Evolutionary conservation across 2,888 invertebrate species (phyloP), one percentile per base, ranked within the genome.

Genomic region (Lasioglossum vierecki): DNA sequence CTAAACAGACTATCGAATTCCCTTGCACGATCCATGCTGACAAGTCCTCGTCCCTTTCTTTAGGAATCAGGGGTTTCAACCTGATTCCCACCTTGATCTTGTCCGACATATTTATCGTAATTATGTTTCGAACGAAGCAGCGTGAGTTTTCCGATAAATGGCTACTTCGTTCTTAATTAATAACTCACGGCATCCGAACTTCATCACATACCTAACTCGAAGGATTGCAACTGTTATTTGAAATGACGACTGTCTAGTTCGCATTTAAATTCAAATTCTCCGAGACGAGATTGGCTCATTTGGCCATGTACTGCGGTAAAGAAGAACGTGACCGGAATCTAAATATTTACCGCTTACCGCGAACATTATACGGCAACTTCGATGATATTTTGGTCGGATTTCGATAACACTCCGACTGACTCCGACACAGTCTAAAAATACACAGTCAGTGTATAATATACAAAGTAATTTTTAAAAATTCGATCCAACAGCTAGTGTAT

Each of bases 81-180:
- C 97, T 97, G 82, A 98, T 97, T 85, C 97, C 97, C 80, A 98
- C 98, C 95, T 97, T 97, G 76, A 98, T 97, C 93, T 96, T 97
- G 93, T 96, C 96, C 92, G 96, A 96, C 96, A 96, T 96, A 79
- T 88, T 91, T 76, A 13, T 26, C 35, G 18, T 6, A 9, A 2
- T n/a, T 15, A 63, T 41, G 22, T 72, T 18, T 57, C 18, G 46
- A 66, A 79, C 79, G 83, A 84, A 78, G 75, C 44, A 71, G 84
- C 63, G 41, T 63, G 22, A 2, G 39, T 75, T 72, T 57, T 72
- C 44, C 35, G 11, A 76, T 41, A 49, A 26, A 26, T n/a, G 44
- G 66, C 76, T 46, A 79, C 75, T 83, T 79, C 72, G 84, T 76
- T 72, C 46, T 66, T 46, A 57, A 76, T 57, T 79, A n/a, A 15